Evolutionary conservation across 2,113 vertebrate genomes (phyloP).

Genomic region (Rhadina sibilatrix): DNA sequence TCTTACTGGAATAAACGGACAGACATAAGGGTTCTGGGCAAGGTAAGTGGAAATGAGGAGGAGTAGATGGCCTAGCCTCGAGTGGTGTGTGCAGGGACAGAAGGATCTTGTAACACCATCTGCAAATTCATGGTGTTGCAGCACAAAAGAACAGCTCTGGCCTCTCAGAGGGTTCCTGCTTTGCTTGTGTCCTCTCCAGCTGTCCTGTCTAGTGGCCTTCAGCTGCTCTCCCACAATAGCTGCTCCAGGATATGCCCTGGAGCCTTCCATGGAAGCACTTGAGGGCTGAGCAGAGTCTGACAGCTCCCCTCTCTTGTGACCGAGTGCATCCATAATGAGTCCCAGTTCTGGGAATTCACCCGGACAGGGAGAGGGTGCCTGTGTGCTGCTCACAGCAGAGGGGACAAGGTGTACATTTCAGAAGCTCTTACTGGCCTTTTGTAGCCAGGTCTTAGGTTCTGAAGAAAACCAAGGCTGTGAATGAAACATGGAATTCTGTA

Average conservation of each 20-base stretch:
- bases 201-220: not conserved
- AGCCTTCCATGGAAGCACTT: not conserved
- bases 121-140: not conserved
- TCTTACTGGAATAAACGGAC: not conserved
- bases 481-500: not conserved
- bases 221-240: not conserved
- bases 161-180: not conserved
- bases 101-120: not conserved
- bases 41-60: not conserved
- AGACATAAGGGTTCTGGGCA: not conserved
- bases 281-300: not conserved
- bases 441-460: not conserved
- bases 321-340: accelerated
- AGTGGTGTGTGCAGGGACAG: not conserved
- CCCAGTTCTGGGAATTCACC: not conserved
- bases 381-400: not conserved
- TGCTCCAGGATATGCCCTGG: not conserved
- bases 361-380: too few species aligned
- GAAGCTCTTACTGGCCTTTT: not conserved
- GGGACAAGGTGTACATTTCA: accelerated
- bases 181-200: not conserved
- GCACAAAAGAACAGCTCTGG: not conserved
- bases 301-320: not conserved
- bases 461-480: not conserved
- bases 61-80: accelerated